Conservation (phyloP, 2,888 invertebrate genomes). For the Epistrophella euchroma region DNA sequence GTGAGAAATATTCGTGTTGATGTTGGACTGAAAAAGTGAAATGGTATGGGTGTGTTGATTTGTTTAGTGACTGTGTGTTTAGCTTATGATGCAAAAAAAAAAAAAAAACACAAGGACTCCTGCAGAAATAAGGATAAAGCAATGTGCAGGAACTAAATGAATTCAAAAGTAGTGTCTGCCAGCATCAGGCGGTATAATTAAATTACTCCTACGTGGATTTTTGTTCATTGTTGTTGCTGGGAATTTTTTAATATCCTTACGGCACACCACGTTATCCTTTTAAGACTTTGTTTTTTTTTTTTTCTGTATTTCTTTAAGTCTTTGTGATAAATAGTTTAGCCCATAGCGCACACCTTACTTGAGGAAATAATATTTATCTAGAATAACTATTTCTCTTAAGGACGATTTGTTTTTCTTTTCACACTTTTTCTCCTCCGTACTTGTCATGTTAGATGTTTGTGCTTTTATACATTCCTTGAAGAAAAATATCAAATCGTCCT, state of each 20-base stretch:
- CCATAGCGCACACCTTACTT: conserved; percentile 39
- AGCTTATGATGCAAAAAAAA: neutral
- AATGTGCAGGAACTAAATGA: conserved; percentile 30
- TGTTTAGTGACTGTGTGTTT: neutral
- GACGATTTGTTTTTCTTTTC: conserved; percentile 25
- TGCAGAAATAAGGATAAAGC: neutral
- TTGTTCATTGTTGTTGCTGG: neutral
- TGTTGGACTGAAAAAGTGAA: neutral
- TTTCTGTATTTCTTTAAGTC: neutral
- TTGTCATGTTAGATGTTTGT: neutral
- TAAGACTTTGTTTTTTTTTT: conserved; percentile 4
- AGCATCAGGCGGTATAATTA: conserved; percentile 36
- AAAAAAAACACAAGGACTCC: neutral
- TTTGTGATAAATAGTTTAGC: conserved; percentile 42
- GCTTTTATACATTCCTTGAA: conserved; percentile 18
- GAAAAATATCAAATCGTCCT: conserved; percentile 17
- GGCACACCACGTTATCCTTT: conserved; percentile 18
- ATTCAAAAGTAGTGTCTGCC: conserved; percentile 37
- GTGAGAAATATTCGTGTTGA: conserved; percentile 18
- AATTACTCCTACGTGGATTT: conserved; percentile 36
- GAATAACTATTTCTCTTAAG: neutral
- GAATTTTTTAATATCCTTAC: conserved; percentile 6
- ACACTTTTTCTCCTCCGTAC: neutral
- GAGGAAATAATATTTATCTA: conserved; percentile 31
- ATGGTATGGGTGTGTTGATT: neutral